Conservation (phyloP, 2,888 invertebrate species). For the Hirtodrosophila confusa region DNA sequence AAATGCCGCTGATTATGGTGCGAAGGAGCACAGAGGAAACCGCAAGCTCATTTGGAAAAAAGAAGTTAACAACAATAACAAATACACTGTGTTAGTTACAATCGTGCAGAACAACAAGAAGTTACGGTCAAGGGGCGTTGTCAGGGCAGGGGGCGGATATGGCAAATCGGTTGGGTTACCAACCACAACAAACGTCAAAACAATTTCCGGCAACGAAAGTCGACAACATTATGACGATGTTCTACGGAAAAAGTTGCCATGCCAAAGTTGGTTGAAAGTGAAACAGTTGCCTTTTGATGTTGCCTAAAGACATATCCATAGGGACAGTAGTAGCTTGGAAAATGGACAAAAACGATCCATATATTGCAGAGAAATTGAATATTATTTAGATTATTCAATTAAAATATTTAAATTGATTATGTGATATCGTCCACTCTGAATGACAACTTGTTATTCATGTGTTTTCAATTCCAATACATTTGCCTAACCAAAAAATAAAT, state of each 20-base stretch:
- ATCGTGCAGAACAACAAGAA: slow-evolving; percentile 3
- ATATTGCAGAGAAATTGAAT: too few species aligned
- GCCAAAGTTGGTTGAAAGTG: slow-evolving; percentile 7
- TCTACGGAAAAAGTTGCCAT: slow-evolving; percentile 5
- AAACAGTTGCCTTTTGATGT: too few species aligned
- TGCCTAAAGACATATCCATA: too few species aligned
- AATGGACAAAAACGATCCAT: too few species aligned
- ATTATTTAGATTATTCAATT: too few species aligned
- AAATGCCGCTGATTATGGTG: slow-evolving; percentile 14
- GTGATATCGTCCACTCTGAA: neutral
- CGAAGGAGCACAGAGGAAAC: neutral
- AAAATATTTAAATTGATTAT: too few species aligned
- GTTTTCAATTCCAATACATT: slow-evolving; percentile 16
- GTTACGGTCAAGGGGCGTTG: slow-evolving; percentile 2
- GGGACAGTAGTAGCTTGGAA: too few species aligned
- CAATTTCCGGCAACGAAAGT: slow-evolving; percentile 53
- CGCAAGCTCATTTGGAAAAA: slow-evolving; percentile 40
- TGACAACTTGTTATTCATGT: neutral
- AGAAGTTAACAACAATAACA: slow-evolving; percentile 17
- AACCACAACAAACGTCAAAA: slow-evolving; percentile 69
- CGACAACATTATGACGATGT: slow-evolving; percentile 26
- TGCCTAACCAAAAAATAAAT: slow-evolving; percentile 1
- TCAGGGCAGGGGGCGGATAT: slow-evolving; percentile 10
- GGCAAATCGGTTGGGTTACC: slow-evolving; percentile 42
- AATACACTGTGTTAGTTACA: neutral